Base-by-base conservation (phyloP, 2,113 vertebrate genomes). In the Galeopterus variegatus region DNA sequence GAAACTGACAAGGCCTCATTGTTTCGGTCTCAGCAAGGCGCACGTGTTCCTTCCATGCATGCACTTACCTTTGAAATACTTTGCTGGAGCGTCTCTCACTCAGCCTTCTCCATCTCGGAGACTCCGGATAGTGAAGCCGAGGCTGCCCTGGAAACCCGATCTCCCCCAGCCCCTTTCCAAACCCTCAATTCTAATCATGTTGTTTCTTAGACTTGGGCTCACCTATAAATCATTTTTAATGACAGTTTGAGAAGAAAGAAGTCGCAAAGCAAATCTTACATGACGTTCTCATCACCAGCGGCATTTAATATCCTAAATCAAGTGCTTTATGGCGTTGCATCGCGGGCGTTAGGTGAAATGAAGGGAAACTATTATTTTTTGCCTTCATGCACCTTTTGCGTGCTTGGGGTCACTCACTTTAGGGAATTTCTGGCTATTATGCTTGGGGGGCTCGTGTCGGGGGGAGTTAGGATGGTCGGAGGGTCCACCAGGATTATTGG, bases 201-300 rank as follows among this genome's bases (percentile, higher is more conserved):
- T 93, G 93, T 95, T 97, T 67, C 92, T 95, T 93, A 96, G 98
- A 86, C 96, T 97, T 90, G 33, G 97, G 84, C 88, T 97, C 97
- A 58, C 76, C 96, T 81, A 15, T 98, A 98, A 98, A 98, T 98
- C 96, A 98, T 97, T 98, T 98, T 98, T 98, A 98, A 98, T 94
- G 97, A 96, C 98, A 98, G 95, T 87, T 97, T 91, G 98, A 97
- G 98, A 98, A 98, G 97, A 98, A 97, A 98, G 95, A 95, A 93
- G 95, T 95, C 87, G 65, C 98, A 94, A 98, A 97, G 97, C 97
- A 96, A 98, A 98, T 98, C 97, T 97, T 98, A 96, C 97, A 97
- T 97, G 96, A 94, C 95, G 85, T 98, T 97, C 98, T 98, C 98
- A 97, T 98, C 98, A 84, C 97, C 92, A 95, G 21, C 67, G 86